phyloP scores from a whole-genome alignment of 2,888 invertebrate species.

The Clunio marinus region DNA sequence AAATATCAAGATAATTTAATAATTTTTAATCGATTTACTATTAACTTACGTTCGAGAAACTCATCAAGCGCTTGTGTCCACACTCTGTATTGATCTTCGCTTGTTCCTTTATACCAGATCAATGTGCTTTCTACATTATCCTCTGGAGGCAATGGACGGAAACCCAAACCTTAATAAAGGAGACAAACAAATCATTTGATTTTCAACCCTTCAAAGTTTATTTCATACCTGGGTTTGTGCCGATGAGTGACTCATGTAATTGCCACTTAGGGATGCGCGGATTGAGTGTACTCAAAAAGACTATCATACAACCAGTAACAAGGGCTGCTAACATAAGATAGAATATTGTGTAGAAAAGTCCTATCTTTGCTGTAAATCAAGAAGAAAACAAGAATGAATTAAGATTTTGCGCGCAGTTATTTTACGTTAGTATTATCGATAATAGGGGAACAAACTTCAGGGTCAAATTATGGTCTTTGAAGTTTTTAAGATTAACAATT shows the following conservation, averaged over 20 bases:
- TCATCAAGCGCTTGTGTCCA: slow-evolving; percentile 72
- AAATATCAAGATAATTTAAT: no score
- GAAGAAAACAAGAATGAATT: slow-evolving; percentile 42
- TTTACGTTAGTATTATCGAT: no score
- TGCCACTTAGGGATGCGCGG: slow-evolving; percentile 87
- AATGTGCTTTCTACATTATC: slow-evolving; percentile 89
- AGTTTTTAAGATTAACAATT: no score
- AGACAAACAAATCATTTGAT: not conserved
- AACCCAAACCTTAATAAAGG: slow-evolving; percentile 65
- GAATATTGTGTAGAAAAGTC: slow-evolving; percentile 91
- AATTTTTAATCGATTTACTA: not conserved
- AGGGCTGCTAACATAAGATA: slow-evolving; percentile 87
- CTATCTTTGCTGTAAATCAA: slow-evolving; percentile 75
- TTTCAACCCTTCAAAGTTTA: no score
- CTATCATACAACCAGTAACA: slow-evolving; percentile 91
- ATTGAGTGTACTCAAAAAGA: slow-evolving; percentile 87
- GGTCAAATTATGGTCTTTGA: not conserved
- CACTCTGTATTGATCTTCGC: slow-evolving; percentile 67
- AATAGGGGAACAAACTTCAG: not conserved
- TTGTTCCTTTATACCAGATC: slow-evolving; percentile 88
- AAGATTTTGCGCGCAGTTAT: no score
- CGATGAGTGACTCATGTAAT: slow-evolving; percentile 79
- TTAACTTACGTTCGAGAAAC: slow-evolving; percentile 70
- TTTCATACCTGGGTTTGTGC: slow-evolving; percentile 77
- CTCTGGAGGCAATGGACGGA: slow-evolving; percentile 83